Evolutionary conservation across 2,888 invertebrate genomes (phyloP).

Genomic region (Parnassius glacialis): DNA sequence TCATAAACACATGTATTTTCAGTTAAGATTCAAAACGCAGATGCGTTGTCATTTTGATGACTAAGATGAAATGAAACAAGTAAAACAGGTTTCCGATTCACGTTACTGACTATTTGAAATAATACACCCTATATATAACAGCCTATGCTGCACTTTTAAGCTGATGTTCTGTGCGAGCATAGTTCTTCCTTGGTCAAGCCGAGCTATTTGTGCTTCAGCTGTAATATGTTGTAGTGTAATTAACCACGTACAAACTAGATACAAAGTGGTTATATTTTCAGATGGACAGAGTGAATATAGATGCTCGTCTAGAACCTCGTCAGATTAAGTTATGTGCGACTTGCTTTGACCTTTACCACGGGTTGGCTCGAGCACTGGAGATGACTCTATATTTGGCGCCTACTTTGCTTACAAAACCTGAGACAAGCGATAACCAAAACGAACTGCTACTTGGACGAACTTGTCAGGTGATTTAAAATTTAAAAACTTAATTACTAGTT

Average conservation of each 20-base stretch:
- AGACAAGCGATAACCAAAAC: conserved; percentile 82
- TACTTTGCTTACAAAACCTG: conserved; percentile 83
- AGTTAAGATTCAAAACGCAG: no score
- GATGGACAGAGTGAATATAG: conserved; percentile 67
- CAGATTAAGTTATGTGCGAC: conserved; percentile 91
- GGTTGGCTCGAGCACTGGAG: conserved; percentile 88
- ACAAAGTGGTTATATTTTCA: conserved; percentile 30
- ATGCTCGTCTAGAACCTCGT: conserved; percentile 83
- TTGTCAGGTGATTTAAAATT: conserved; percentile 52
- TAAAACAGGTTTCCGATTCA: no score
- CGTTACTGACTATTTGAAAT: no score
- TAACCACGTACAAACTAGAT: background rate
- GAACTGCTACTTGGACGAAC: conserved; percentile 86
- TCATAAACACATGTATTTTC: no score
- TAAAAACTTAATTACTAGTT: background rate
- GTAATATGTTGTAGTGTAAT: no score
- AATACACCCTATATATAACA: no score
- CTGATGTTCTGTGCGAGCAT: no score
- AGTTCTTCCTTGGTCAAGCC: no score
- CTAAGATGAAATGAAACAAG: no score
- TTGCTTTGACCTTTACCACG: conserved; percentile 90
- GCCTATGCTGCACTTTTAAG: no score
- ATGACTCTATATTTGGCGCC: conserved; percentile 87
- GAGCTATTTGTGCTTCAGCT: no score
- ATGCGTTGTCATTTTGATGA: no score